Conservation (phyloP, 2,113 vertebrate species). For the Chaenocephalus aceratus region DNA sequence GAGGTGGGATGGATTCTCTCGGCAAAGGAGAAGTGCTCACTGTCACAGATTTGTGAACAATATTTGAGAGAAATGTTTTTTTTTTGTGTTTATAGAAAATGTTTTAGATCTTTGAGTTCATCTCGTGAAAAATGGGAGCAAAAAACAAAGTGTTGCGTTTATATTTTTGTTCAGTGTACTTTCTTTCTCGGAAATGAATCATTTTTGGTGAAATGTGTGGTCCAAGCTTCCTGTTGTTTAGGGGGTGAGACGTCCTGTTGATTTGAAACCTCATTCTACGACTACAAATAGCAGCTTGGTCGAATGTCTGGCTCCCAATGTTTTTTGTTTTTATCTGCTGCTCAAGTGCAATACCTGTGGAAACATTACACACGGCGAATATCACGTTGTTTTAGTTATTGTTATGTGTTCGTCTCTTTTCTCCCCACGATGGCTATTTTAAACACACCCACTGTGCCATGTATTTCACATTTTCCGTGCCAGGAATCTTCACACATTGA, state of each 20-base stretch:
- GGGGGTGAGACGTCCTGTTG: slow-evolving; percentile 42
- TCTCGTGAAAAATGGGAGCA: no score
- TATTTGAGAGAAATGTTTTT: no score
- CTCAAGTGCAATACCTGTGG: not conserved
- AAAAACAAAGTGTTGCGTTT: no score
- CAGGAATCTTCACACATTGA: slow-evolving; percentile 74
- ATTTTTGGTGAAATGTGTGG: not conserved
- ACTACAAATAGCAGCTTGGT: slow-evolving; percentile 36
- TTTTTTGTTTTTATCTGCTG: slow-evolving; percentile 12
- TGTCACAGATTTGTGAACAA: no score
- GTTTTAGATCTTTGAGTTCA: no score
- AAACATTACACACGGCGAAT: not conserved
- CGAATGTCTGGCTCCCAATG: not conserved
- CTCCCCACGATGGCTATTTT: not conserved
- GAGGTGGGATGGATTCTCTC: no score
- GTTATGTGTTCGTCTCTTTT: not conserved
- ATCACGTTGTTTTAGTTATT: not conserved
- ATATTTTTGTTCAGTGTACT: not conserved
- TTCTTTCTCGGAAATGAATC: slow-evolving; percentile 29
- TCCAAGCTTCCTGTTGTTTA: no score
- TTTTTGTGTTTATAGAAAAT: no score
- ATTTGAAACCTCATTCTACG: slow-evolving; percentile 9
- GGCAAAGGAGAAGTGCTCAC: no score
- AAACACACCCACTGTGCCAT: no score
- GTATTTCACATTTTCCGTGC: not conserved